Percentiles rank a stretch among this genome's conserved stretches.
These are phyloP conservation scores for Tribolium madens DNA, from an alignment of 1,140 invertebrate genomes.

Conservation along the genomic window DNA sequence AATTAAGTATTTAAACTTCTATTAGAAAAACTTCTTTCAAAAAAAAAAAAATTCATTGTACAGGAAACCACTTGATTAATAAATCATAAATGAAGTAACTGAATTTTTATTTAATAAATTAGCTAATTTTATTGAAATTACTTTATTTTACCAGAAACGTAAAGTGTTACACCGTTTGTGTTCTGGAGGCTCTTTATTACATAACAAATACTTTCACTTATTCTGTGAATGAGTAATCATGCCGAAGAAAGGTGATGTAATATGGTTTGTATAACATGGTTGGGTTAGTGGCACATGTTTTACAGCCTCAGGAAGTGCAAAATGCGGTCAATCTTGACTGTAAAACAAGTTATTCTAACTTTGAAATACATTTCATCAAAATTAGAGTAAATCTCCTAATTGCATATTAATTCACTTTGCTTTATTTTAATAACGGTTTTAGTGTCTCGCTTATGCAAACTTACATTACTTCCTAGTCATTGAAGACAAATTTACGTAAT, in stretches of 20 bases:
- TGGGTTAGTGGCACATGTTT: slow-evolving; percentile 25
- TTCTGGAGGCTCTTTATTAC: slow-evolving; percentile 13
- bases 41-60: slow-evolving; percentile 17
- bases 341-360: slow-evolving; percentile 1
- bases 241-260: slow-evolving; percentile 33
- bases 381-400: neutral
- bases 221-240: slow-evolving; percentile 20
- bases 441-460: neutral
- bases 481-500: neutral
- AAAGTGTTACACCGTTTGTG: slow-evolving; percentile 24
- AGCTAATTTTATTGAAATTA: neutral
- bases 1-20: neutral
- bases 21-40: slow-evolving; percentile 1
- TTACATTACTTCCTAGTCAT: neutral
- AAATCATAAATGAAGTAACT: neutral
- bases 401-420: neutral
- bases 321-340: slow-evolving; percentile 1
- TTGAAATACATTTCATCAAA: neutral
- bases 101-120: neutral
- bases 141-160: neutral
- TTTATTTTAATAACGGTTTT: neutral
- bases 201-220: slow-evolving; percentile 15
- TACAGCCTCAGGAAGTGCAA: slow-evolving; percentile 32
- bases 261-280: slow-evolving; percentile 10
- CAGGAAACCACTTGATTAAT: slow-evolving; percentile 1